Evolutionary conservation across 1,140 invertebrate genomes (phyloP), one percentile per base, ranked within the genome.

Genomic region (Meloidogyne chitwoodi): DNA sequence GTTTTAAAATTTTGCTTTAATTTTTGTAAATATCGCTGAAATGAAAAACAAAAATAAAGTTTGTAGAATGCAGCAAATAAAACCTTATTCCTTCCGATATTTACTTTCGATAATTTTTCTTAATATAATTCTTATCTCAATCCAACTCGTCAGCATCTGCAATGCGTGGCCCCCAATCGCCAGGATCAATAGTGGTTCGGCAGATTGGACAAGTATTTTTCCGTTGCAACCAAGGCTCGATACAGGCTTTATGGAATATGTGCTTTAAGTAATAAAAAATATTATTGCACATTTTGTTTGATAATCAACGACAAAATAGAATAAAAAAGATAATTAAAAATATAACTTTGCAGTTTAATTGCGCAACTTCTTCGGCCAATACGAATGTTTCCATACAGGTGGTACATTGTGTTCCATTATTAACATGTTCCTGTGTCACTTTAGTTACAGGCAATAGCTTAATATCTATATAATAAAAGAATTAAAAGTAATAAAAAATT

Each of bases 321-420:
- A n/a, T n/a, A n/a, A 38, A 38, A 8, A 38, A 38, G 10, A 3
- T 38, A 38, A 38, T 38, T 38, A 6, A n/a, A 56, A 56, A n/a
- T 56, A 56, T 56, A 56, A 56, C 48, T 8, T 56, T 90, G 89
- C 95, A 98, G 41, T 93, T 91, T 84, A 98, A 89, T 84, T 92
- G 91, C 79, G 92, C 92, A 11, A 96, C 94, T 68, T 91, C 90
- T 89, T 97, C 94, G 62, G 91, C 91, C 82, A 93, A 83, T 81
- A 90, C 89, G 87, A 95, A 95, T 87, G 94, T 92, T 83, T 98
- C 95, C 94, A 96, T 96, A 88, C 95, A 99, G 8, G 98, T 93
- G 3, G 94, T 94, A 89, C 96, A 99, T 84, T 97, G 93, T 14
- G 93, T 89, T 85, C 92, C 93, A 38, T 91, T 89, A 79, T 92